Evolutionary conservation across 2,113 vertebrate species (phyloP).

Genomic region (Catharus minimus): DNA sequence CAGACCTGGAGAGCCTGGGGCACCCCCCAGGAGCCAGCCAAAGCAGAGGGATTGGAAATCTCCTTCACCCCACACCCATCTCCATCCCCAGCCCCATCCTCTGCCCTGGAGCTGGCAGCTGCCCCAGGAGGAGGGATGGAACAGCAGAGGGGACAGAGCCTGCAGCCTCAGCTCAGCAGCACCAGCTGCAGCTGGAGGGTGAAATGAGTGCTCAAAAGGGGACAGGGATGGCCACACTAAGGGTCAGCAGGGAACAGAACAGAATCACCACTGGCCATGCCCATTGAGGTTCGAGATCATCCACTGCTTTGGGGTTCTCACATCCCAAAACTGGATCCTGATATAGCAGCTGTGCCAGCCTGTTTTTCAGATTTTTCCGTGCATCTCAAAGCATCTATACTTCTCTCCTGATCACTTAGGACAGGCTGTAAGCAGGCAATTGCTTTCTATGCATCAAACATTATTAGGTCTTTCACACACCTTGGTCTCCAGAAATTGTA

Average conservation of each 20-base stretch:
- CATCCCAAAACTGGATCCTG: neutral
- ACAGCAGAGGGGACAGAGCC: neutral
- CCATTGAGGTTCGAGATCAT: accelerated
- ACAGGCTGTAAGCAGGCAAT: neutral
- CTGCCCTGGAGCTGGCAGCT: neutral
- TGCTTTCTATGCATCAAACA: no score
- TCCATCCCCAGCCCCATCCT: neutral
- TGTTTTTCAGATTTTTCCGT: neutral
- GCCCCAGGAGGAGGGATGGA: neutral
- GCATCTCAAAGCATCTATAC: neutral
- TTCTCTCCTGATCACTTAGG: neutral
- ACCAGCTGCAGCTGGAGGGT: neutral
- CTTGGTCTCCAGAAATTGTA: neutral
- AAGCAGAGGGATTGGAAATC: accelerated
- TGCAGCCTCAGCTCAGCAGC: neutral
- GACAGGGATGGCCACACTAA: neutral
- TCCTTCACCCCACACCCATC: no score
- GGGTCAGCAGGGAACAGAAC: neutral
- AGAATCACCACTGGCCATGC: neutral
- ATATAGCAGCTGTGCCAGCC: neutral
- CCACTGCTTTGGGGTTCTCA: neutral
- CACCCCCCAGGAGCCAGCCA: neutral
- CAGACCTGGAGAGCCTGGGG: neutral
- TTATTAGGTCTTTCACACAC: neutral
- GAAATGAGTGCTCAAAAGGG: neutral